Conservation (phyloP, 2,797 vertebrate species). For the Phylloscopus collybita region DNA sequence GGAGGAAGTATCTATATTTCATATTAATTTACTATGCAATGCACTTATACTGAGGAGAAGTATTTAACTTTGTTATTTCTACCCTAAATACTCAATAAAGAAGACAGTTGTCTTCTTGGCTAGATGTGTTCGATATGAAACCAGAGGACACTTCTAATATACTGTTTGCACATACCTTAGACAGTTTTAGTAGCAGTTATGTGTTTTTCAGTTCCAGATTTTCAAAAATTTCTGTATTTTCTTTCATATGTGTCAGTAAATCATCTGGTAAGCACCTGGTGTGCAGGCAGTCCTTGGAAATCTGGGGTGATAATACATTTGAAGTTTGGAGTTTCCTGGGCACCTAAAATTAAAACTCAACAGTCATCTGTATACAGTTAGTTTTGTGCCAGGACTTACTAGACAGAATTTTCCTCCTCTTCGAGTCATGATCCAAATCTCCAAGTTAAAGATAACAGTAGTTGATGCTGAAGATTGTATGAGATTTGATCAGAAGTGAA, state of each 20-base stretch:
- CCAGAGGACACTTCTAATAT: not conserved
- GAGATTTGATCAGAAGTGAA: not conserved
- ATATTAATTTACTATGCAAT: not conserved
- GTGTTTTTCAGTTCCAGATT: not conserved
- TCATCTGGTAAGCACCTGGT: not conserved
- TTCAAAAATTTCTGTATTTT: not conserved
- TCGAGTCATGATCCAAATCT: not conserved
- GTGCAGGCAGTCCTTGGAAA: not conserved
- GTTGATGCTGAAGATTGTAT: not conserved
- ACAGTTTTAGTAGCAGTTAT: not conserved
- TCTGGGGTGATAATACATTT: not conserved
- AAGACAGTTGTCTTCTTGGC: not conserved
- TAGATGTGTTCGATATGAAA: conserved; percentile 29
- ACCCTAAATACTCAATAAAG: not conserved
- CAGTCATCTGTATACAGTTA: not conserved
- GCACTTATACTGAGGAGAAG: not conserved
- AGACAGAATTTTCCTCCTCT: not conserved
- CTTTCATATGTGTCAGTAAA: not conserved
- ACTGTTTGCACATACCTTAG: not conserved
- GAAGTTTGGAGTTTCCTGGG: not conserved
- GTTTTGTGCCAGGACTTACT: not conserved
- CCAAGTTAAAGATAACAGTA: not conserved
- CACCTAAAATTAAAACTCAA: not conserved
- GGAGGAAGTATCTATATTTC: not conserved
- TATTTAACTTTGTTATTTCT: conserved; percentile 14